A percentile compares a stretch with the other conserved stretches of the same genome.
phyloP scores from a whole-genome alignment of 2,888 invertebrate genomes.

The Chrysodeixis includens region DNA sequence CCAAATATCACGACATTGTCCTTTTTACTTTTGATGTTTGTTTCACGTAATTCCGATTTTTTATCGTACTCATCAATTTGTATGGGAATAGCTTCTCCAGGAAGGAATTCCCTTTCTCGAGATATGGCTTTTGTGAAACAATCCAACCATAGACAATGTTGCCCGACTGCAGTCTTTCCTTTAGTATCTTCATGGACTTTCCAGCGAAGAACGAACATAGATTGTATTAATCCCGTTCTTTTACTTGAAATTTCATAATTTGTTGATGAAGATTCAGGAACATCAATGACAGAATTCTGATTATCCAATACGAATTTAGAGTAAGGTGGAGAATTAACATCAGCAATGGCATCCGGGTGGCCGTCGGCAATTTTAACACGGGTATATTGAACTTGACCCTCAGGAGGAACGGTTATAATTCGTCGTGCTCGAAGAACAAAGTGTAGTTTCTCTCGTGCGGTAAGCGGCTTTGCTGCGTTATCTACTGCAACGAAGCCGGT shows the following conservation, averaged over 20 bases:
- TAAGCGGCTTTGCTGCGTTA: conserved; percentile 68
- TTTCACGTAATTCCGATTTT: conserved; percentile 65
- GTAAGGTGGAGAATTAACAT: conserved; percentile 71
- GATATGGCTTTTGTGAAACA: conserved; percentile 88
- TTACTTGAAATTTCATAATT: conserved; percentile 58
- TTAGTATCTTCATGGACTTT: conserved; percentile 88
- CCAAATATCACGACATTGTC: conserved; percentile 89
- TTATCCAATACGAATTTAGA: conserved; percentile 76
- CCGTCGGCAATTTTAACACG: conserved; percentile 73
- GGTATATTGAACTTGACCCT: conserved; percentile 73
- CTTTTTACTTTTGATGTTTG: conserved; percentile 75
- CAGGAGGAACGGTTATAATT: conserved; percentile 63
- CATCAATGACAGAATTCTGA: conserved; percentile 69
- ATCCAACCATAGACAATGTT: conserved; percentile 91
- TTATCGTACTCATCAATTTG: conserved; percentile 77
- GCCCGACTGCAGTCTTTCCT: conserved; percentile 90
- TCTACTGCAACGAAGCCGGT: conserved; percentile 76
- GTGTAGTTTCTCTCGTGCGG: conserved; percentile 80
- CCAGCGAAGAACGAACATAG: conserved; percentile 88
- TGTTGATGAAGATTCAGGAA: conserved; percentile 57
- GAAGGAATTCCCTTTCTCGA: conserved; percentile 73
- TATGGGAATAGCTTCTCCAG: conserved; percentile 75
- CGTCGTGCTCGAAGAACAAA: conserved; percentile 78
- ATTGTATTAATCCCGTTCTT: conserved; percentile 76
- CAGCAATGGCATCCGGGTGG: conserved; percentile 65